Evolutionary conservation across 2,113 vertebrate species (phyloP).

Genomic region (Puma concolor): DNA sequence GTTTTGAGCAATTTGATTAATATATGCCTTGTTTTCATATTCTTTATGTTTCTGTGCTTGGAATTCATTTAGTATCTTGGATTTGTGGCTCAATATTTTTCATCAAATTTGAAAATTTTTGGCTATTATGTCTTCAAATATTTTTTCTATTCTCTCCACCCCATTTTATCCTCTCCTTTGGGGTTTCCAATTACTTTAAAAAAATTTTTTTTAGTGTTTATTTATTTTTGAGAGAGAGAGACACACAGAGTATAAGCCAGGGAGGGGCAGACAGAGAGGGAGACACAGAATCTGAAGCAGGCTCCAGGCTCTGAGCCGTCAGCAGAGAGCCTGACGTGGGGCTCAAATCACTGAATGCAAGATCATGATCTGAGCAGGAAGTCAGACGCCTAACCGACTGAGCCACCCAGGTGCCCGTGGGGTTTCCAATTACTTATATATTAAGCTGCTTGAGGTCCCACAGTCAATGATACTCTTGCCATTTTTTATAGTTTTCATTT

Average conservation of each 20-base stretch:
- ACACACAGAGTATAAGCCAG: too few relatives aligned
- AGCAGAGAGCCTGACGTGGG: too few relatives aligned
- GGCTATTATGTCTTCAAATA: neutral
- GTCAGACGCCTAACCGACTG: too few relatives aligned
- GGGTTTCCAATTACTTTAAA: neutral
- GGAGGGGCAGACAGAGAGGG: too few relatives aligned
- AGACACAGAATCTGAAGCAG: too few relatives aligned
- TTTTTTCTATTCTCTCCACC: neutral
- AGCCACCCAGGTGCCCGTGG: too few relatives aligned
- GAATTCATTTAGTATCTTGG: neutral
- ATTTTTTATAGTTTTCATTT: neutral
- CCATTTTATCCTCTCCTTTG: neutral
- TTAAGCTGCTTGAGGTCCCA: neutral
- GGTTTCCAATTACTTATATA: neutral
- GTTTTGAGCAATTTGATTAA: constrained; percentile 15
- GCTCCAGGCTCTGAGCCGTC: too few relatives aligned
- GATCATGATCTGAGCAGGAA: too few relatives aligned
- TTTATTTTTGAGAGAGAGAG: too few relatives aligned
- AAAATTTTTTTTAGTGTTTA: too few relatives aligned
- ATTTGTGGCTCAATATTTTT: neutral
- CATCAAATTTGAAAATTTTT: neutral
- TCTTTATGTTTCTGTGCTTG: neutral
- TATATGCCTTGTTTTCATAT: neutral
- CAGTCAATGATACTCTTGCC: neutral
- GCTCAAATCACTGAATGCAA: too few relatives aligned